Percentiles rank a stretch among this genome's conserved stretches.
phyloP scores from a whole-genome alignment of 1,140 invertebrate genomes.

The Nautilus pompilius region DNA sequence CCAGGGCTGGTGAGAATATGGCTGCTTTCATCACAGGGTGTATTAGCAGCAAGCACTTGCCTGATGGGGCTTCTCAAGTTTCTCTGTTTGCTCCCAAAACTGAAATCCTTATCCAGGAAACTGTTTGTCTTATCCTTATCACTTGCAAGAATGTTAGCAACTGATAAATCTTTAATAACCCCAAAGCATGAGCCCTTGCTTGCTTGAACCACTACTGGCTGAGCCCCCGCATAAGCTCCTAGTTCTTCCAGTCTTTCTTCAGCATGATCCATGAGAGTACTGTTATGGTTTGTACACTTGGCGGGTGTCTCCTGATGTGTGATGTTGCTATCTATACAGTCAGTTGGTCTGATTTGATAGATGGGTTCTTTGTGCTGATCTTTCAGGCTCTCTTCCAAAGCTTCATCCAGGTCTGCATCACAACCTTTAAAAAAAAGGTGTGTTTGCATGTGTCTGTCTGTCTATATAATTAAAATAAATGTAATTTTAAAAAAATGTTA shows the following conservation, averaged over 20 bases:
- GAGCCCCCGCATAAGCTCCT: constrained; percentile 15
- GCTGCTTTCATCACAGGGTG: constrained; percentile 15
- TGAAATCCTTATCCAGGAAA: constrained; percentile 33
- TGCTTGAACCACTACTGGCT: not conserved
- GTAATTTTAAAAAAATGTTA: too few relatives aligned
- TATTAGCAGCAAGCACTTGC: constrained; percentile 15
- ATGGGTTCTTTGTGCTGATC: too few relatives aligned
- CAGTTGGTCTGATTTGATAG: too few relatives aligned
- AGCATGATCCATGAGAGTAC: constrained; percentile 10
- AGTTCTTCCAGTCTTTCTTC: constrained; percentile 11
- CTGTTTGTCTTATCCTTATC: constrained; percentile 43
- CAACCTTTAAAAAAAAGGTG: too few relatives aligned
- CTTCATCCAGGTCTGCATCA: too few relatives aligned
- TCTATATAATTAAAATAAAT: too few relatives aligned
- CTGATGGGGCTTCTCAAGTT: constrained; percentile 4
- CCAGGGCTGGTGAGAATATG: constrained; percentile 10
- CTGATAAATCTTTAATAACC: constrained; percentile 44
- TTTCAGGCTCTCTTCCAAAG: too few relatives aligned
- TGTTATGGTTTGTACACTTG: constrained; percentile 6
- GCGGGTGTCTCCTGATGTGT: not conserved
- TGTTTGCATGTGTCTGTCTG: too few relatives aligned
- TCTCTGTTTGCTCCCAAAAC: constrained; percentile 11
- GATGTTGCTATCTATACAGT: too few relatives aligned
- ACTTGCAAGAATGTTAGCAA: constrained; percentile 40
- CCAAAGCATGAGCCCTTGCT: constrained; percentile 28